These are phyloP conservation scores for Abramis brama DNA, from an alignment of 2,113 vertebrate species.

Conservation along the genomic window DNA sequence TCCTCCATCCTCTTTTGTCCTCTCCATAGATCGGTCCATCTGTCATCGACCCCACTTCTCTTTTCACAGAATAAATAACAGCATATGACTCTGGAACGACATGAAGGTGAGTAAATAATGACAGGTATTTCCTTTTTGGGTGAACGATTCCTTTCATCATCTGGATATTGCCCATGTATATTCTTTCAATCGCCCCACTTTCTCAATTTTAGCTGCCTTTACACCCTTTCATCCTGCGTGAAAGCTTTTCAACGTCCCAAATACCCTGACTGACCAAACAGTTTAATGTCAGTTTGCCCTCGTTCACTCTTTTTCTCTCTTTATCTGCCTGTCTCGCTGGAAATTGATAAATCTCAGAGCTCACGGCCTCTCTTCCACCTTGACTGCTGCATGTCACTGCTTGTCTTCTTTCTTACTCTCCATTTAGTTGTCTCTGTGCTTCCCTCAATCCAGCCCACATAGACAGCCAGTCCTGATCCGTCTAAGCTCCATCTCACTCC, in stretches of 20 bases:
- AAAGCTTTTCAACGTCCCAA: constrained; percentile 15
- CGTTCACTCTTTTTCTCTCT: constrained; percentile 27
- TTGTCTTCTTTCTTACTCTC: constrained; percentile 41
- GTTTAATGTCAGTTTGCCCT: constrained; percentile 25
- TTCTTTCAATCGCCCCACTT: neutral
- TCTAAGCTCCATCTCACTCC: constrained; percentile 23
- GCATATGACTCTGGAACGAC: neutral
- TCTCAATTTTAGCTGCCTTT: neutral
- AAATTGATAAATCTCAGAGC: constrained; percentile 43
- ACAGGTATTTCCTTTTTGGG: neutral
- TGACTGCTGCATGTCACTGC: constrained; percentile 42
- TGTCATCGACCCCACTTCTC: neutral
- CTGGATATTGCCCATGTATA: neutral
- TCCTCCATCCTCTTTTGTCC: constrained; percentile 20
- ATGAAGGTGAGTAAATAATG: constrained; percentile 13
- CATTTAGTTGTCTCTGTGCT: constrained; percentile 41
- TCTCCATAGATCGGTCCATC: neutral
- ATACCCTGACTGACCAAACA: constrained; percentile 37
- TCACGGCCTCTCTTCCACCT: constrained; percentile 38
- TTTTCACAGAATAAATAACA: neutral
- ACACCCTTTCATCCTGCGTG: constrained; percentile 33
- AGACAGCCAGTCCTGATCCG: constrained; percentile 45
- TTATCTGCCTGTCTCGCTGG: constrained; percentile 35
- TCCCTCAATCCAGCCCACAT: constrained; percentile 34
- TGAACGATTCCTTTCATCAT: neutral